A percentile compares a stretch with the other conserved stretches of the same genome.
Evolutionary conservation across 2,797 vertebrate species (phyloP).

Genomic region (Enteromius paludinosus): DNA sequence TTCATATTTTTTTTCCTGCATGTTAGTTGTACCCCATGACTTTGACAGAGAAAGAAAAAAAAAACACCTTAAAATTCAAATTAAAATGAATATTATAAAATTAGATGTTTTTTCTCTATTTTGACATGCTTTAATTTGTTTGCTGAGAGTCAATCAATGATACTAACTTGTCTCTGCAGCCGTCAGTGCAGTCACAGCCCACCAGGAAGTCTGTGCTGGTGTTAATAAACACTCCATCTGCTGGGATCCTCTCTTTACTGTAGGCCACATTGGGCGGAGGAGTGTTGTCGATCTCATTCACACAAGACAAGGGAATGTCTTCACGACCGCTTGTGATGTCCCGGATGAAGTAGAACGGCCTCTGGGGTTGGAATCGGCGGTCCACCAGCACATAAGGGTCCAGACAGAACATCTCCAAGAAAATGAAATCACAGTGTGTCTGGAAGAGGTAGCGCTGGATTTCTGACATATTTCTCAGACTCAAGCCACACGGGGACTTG

Average conservation of each 20-base stretch:
- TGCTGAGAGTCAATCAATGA: background rate
- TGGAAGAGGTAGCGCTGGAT: conserved; percentile 95
- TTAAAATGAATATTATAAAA: no score
- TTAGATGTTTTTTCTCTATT: background rate
- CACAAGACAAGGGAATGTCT: conserved; percentile 94
- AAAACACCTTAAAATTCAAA: background rate
- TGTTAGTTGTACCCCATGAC: background rate
- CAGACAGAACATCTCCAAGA: conserved; percentile 98
- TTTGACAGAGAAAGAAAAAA: background rate
- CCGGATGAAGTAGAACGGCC: conserved; percentile 90
- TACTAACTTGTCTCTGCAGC: conserved; percentile 94
- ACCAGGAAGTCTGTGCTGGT: conserved; percentile 91
- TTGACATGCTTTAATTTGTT: background rate
- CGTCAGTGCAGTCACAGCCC: conserved; percentile 94
- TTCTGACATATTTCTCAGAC: conserved; percentile 92
- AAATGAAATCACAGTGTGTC: conserved; percentile 91
- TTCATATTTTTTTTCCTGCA: background rate
- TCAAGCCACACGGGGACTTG: conserved; percentile 95
- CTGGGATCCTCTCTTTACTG: conserved; percentile 95
- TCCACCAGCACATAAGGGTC: conserved; percentile 97
- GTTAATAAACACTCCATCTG: conserved; percentile 94
- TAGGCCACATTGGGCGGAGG: conserved; percentile 93
- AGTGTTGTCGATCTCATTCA: conserved; percentile 94
- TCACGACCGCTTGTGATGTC: conserved; percentile 93
- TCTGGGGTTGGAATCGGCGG: conserved; percentile 92